Conservation (phyloP, 1,140 invertebrate species). For the Lutraria rhynchaena region DNA sequence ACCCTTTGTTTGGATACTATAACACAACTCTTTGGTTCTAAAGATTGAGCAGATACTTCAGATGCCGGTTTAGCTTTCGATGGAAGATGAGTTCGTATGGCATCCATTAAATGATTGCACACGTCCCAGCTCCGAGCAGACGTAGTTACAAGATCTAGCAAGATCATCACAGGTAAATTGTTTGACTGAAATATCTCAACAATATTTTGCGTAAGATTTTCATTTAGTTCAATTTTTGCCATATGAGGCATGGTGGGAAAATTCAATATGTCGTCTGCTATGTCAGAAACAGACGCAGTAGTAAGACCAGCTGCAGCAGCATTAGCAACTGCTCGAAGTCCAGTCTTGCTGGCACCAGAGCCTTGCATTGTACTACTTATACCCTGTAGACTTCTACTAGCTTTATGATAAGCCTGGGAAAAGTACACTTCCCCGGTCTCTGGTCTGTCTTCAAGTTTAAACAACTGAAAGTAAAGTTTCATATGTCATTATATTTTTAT, state of each 20-base stretch:
- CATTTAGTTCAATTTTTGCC: constrained; percentile 54
- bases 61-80: not conserved
- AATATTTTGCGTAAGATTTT: constrained; percentile 58
- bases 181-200: constrained; percentile 66
- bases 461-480: constrained; percentile 66
- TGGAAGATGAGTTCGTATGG: constrained; percentile 62
- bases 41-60: not conserved
- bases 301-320: constrained; percentile 77
- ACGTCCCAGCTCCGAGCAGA: constrained; percentile 73
- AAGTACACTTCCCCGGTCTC: constrained; percentile 75
- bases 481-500: too few species aligned
- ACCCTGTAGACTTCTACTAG: constrained; percentile 66
- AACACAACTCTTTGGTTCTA: constrained; percentile 12
- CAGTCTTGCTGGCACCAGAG: constrained; percentile 49
- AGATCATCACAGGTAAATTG: constrained; percentile 68
- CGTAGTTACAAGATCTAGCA: constrained; percentile 75
- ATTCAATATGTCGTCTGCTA: constrained; percentile 75
- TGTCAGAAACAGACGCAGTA: constrained; percentile 71
- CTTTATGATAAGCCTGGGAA: constrained; percentile 69
- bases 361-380: constrained; percentile 33
- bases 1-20: constrained; percentile 35
- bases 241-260: constrained; percentile 67
- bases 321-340: constrained; percentile 70
- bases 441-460: constrained; percentile 71
- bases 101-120: constrained; percentile 74